Base-by-base conservation (phyloP, 2,888 invertebrate genomes). In the Margaritifera margaritifera region DNA sequence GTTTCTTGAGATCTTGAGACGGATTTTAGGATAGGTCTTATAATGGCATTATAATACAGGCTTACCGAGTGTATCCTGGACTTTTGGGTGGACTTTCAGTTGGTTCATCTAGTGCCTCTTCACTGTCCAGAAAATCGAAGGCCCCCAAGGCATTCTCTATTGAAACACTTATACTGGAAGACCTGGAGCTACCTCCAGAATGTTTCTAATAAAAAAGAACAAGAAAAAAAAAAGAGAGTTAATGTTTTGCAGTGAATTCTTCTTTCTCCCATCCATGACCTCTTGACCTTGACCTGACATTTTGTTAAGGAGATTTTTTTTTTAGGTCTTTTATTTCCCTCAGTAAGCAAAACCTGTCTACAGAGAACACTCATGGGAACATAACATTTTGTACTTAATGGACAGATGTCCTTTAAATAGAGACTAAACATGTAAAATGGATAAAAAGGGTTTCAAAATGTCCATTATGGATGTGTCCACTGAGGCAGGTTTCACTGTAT, bases 71-170 rank as follows among this genome's bases (percentile, higher is more conserved):
- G 31, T 70, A 74, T 19, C 68, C 56, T 56, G 56, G 56, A 22
- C 22, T 42, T 42, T 3, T 42, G 11, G 42, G 42, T 42, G 54
- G 67, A 55, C 56, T 70, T 50, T 80, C 79, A 42, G 42, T 42
- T n/a, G 80, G 65, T n/a, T 83, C 84, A 27, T 83, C 84, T 1
- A 75, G 65, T 15, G 84, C 86, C 25, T 89, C 90, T 69, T 90
- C 91, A 19, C 89, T 88, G 77, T 91, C 90, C 27, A 91, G 88
- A 82, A 91, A 91, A 82, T 91, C 91, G 80, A 91, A 91, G 57
- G 91, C 90, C 74, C 90, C 91, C 31, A 91, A 86, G 15, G 91
- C 91, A 72, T 88, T 90, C 83, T 91, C 91, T 72, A 91, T 90
- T 58, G 91, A 91, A 63, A 91, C 86, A 81, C 91, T 91, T 71